phyloP scores from a whole-genome alignment of 2,113 vertebrate species.

The Osmerus eperlanus region DNA sequence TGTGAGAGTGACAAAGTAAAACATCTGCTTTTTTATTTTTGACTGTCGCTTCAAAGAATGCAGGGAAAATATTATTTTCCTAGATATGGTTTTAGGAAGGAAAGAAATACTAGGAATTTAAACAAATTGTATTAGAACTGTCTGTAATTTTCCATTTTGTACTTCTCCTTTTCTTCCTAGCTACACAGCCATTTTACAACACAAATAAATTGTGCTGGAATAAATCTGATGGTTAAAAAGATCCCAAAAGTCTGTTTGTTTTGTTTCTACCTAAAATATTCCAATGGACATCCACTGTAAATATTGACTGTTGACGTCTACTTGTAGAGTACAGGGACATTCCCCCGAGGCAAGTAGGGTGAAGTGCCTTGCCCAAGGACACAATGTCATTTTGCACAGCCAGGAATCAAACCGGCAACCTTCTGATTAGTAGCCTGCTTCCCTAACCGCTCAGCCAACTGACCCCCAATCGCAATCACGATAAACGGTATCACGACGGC shows the following conservation, averaged over 20 bases:
- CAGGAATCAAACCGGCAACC: no score
- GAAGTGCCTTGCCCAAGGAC: no score
- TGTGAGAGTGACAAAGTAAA: slow-evolving; percentile 48
- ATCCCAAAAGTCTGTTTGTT: slow-evolving; percentile 30
- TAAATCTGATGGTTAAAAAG: slow-evolving; percentile 70
- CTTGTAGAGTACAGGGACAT: background rate
- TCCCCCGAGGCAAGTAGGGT: no score
- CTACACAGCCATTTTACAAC: slow-evolving; percentile 76
- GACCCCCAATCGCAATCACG: no score
- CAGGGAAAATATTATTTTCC: slow-evolving; percentile 58
- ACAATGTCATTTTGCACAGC: no score
- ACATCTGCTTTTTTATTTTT: slow-evolving; percentile 20
- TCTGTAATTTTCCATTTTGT: slow-evolving; percentile 77
- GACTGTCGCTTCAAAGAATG: slow-evolving; percentile 62
- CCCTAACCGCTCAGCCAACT: no score
- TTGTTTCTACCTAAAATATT: slow-evolving; percentile 13
- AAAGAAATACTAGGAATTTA: slow-evolving; percentile 68
- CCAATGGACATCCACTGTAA: background rate
- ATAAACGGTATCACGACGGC: no score
- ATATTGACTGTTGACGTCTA: background rate
- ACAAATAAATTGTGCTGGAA: slow-evolving; percentile 75
- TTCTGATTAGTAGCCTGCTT: no score
- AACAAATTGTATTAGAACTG: slow-evolving; percentile 70
- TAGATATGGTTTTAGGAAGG: slow-evolving; percentile 66
- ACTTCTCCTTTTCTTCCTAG: slow-evolving; percentile 74